Evolutionary conservation across 2,113 vertebrate species (phyloP), one percentile per base, ranked within the genome.

Genomic region (Ciconia boyciana): DNA sequence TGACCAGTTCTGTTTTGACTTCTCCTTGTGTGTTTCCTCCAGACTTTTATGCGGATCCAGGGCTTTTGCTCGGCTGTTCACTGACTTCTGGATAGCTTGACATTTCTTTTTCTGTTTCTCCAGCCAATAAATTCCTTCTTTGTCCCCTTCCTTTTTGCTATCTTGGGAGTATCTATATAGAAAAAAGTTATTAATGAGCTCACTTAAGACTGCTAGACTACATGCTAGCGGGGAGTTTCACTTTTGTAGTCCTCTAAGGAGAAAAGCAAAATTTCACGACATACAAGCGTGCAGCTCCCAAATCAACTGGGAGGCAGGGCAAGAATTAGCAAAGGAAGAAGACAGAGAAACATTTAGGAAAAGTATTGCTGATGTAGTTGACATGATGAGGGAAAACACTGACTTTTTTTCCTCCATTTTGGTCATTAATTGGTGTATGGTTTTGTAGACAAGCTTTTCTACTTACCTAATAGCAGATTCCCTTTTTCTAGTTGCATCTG

Each of bases 1-100:
- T 98, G 91, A 99, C 99, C 98, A 68, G 95, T 99, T 98, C 86
- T 98, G 98, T 92, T 98, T 98, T 9, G 97, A 78, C 95, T 99
- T 99, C 75, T 99, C 98, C 75, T 98, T 97, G 62, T 97, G 98
- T 36, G 98, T 98, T 46, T 99, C 99, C 96, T 99, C 98, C 85
- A 99, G 97, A 91, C 98, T 99, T 94, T 94, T 98, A 93, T 99
- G 99, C 11, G 99, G 98, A 96, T 99, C 99, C 98, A 99, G 97
- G 52, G 99, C 98, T 97, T 98, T 99, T 75, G 99, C 99, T 85
- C 99, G 98, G 28, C 98, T 97, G 41, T 95, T 94, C 82, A 99
- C 96, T 7, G 98, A 98, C 92, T 98, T 99, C 71, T 87, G 98
- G 95, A 99, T 98, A 39, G 98, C 98, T 83, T 99, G 98, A 76